These are phyloP conservation scores for Astreopora myriophthalma DNA, from an alignment of 64 coral and sea anemone species.

Conservation along the genomic window DNA sequence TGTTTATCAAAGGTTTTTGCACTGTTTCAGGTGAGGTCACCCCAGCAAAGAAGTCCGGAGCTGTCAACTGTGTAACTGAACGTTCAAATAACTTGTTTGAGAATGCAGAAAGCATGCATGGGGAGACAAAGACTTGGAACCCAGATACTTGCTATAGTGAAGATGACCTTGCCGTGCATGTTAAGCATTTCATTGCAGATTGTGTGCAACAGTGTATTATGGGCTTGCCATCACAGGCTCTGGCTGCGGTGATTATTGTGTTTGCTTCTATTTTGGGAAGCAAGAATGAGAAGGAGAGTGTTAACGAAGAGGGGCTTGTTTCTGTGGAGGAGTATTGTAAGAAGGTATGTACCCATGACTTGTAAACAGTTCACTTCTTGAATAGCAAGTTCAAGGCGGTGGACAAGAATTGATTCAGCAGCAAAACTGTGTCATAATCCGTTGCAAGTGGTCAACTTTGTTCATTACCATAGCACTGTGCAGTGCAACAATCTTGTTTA, in stretches of 20 bases:
- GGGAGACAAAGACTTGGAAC: conserved; percentile 63
- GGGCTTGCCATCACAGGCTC: conserved; percentile 90
- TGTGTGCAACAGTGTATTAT: conserved; percentile 90
- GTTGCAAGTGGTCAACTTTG: too few relatives aligned
- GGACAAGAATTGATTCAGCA: neutral
- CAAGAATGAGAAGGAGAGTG: conserved; percentile 41
- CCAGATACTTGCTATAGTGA: conserved; percentile 90
- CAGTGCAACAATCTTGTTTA: neutral
- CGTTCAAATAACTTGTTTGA: conserved; percentile 6
- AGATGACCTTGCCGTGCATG: conserved; percentile 83
- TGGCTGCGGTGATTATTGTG: conserved; percentile 72
- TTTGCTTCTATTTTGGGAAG: conserved; percentile 69
- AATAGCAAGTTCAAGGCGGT: too few relatives aligned
- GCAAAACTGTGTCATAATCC: too few relatives aligned
- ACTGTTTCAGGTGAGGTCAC: neutral
- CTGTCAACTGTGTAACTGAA: neutral
- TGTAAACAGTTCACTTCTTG: too few relatives aligned
- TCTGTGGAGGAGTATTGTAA: conserved; percentile 85
- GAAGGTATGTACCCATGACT: conserved; percentile 75
- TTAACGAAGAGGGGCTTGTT: conserved; percentile 26
- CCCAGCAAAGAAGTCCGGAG: neutral
- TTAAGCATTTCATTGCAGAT: conserved; percentile 94
- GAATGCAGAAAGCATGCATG: neutral
- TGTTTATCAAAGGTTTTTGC: neutral
- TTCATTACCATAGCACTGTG: neutral